These are phyloP conservation scores for Cacoxenus indagator DNA, from an alignment of 2,888 invertebrate species.

Conservation along the genomic window DNA sequence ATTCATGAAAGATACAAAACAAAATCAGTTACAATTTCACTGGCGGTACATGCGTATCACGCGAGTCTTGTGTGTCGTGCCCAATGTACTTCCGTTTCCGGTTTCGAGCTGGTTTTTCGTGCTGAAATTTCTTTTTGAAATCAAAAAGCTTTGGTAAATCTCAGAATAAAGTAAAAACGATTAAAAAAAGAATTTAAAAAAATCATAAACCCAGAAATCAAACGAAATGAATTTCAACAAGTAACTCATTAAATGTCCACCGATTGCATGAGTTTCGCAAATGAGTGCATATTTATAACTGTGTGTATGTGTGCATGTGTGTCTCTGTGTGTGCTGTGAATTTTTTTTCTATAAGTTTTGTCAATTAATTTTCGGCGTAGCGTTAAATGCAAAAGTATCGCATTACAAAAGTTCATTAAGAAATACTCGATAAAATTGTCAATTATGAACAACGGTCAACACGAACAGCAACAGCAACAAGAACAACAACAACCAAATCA, in stretches of 20 bases:
- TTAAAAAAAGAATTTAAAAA: neutral
- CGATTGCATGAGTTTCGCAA: no score
- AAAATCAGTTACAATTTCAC: conserved; percentile 52
- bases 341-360: no score
- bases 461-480: neutral
- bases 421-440: neutral
- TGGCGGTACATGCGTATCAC: conserved; percentile 41
- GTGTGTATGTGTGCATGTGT: no score
- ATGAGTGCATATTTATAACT: no score
- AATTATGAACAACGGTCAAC: neutral
- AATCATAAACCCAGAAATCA: no score
- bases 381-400: neutral
- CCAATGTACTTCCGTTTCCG: neutral
- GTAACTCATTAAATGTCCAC: no score
- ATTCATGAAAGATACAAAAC: conserved; percentile 38
- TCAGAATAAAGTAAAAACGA: no score
- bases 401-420: neutral
- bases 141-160: neutral
- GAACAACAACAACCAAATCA: conserved; percentile 32
- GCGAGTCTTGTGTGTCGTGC: neutral
- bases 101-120: neutral
- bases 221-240: no score
- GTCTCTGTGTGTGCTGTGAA: no score
- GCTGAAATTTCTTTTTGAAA: neutral
- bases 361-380: neutral